phyloP scores from a whole-genome alignment of 2,888 invertebrate species.

The Ferdinandea cuprea region DNA sequence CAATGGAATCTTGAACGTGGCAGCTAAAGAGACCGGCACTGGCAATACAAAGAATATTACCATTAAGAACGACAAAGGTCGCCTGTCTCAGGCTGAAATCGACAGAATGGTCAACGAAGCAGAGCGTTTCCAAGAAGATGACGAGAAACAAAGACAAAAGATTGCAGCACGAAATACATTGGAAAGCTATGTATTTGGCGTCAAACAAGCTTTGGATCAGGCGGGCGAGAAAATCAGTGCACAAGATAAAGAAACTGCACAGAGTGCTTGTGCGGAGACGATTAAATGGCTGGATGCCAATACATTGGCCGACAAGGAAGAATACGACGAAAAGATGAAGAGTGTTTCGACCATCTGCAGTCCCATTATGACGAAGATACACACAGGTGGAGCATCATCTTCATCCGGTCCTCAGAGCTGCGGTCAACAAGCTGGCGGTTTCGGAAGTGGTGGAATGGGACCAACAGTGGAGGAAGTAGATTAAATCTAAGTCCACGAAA shows the following conservation, averaged over 20 bases:
- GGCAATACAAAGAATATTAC: slow-evolving; percentile 88
- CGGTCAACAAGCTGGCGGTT: slow-evolving; percentile 10
- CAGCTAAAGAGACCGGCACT: slow-evolving; percentile 87
- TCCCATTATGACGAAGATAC: slow-evolving; percentile 76
- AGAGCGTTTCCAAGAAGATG: slow-evolving; percentile 88
- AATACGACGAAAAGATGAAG: slow-evolving; percentile 84
- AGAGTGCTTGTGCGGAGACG: slow-evolving; percentile 86
- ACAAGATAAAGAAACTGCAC: slow-evolving; percentile 88
- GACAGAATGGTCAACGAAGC: slow-evolving; percentile 89
- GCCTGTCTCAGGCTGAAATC: slow-evolving; percentile 83
- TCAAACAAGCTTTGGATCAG: slow-evolving; percentile 87
- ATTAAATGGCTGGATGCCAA: slow-evolving; percentile 89
- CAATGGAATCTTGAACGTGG: slow-evolving; percentile 95
- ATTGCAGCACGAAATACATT: slow-evolving; percentile 88
- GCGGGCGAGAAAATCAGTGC: slow-evolving; percentile 86
- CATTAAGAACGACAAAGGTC: slow-evolving; percentile 90
- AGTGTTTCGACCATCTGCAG: slow-evolving; percentile 78
- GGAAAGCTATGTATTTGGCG: slow-evolving; percentile 87
- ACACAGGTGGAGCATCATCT: slow-evolving; percentile 74
- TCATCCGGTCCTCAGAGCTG: slow-evolving; percentile 22
- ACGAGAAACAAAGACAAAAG: slow-evolving; percentile 86
- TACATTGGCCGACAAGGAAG: slow-evolving; percentile 88
- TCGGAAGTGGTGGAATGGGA: slow-evolving; percentile 82
- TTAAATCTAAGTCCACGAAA: slow-evolving; percentile 74
- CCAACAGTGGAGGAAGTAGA: slow-evolving; percentile 84